Evolutionary conservation across 2,113 vertebrate species (phyloP), one percentile per base, ranked within the genome.

Genomic region (Pampusana beccarii): DNA sequence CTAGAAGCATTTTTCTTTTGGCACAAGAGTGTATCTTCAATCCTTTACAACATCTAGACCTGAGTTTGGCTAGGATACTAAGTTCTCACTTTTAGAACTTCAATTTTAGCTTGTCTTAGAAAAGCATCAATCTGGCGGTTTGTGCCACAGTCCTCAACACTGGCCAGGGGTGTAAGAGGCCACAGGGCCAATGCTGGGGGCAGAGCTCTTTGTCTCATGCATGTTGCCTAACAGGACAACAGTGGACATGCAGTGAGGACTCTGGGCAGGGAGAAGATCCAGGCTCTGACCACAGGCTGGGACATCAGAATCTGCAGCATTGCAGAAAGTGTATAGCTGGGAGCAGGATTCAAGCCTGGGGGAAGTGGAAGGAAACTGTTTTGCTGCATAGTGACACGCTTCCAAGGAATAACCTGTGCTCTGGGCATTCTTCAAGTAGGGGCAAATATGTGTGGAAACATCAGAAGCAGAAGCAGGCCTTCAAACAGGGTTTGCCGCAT

Each of bases 61-160:
- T 51, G 44, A 34, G 4, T 86, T 80, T 90, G 69, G 20, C 23
- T 73, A 60, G 31, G 46, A 33, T 53, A 36, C 5, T 80, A 69
- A 82, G 56, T n/a, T 4, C 5, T 83, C n/a, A n/a, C 24, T 92
- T 74, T 56, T 13, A 91, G 72, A 13, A 71, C 7, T 15, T 19
- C 29, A 21, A 78, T 73, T 80, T 61, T 31, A 57, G 8, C 3
- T 50, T 36, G 8, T 17, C 3, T 38, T 88, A 61, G 36, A 60
- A 84, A 74, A 77, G 3, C 38, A 57, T 15, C 10, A 6, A 3
- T 70, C 31, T 25, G 23, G 10, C n/a, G 5, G 40, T 78, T 90
- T 58, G 19, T 66, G 36, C 21, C 21, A 2, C 46, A 66, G 56
- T 31, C 16, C 4, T 44, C 20, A 57, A 2, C 0, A 0, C 8